Percentiles rank a stretch among this genome's conserved stretches.
These are phyloP conservation scores for Microplitis deprimator DNA, from an alignment of 2,888 invertebrate genomes.

Conservation along the genomic window DNA sequence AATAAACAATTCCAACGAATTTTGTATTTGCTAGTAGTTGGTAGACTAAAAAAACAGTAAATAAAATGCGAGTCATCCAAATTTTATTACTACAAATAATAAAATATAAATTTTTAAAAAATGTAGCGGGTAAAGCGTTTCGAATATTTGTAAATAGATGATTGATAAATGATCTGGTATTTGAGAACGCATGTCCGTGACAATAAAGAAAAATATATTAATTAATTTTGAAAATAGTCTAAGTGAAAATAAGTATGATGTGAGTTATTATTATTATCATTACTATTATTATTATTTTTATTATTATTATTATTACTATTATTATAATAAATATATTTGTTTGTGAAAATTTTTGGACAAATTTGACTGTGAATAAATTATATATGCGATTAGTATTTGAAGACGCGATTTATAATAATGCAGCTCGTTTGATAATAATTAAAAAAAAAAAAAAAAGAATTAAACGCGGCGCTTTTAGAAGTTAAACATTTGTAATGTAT, in stretches of 20 bases:
- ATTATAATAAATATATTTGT: background rate
- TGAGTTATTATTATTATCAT: slow-evolving; percentile 1
- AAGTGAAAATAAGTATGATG: background rate
- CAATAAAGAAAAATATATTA: slow-evolving; percentile 30
- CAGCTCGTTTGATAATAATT: background rate
- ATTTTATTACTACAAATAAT: background rate
- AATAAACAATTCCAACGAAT: slow-evolving; percentile 13
- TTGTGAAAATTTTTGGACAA: slow-evolving; percentile 9
- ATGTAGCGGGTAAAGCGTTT: background rate
- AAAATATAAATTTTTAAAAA: background rate
- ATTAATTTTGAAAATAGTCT: background rate
- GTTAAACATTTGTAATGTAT: slow-evolving; percentile 65
- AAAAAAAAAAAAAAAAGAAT: background rate
- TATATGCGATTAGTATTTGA: background rate
- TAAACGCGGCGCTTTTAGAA: background rate
- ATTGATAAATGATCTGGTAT: slow-evolving; percentile 3
- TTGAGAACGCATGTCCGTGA: slow-evolving; percentile 29
- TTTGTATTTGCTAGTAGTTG: slow-evolving; percentile 7
- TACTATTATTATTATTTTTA: background rate
- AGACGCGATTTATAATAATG: background rate
- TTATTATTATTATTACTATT: background rate
- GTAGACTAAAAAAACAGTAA: background rate
- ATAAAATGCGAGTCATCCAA: slow-evolving; percentile 3
- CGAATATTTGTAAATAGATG: slow-evolving; percentile 20
- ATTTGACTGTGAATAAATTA: slow-evolving; percentile 8